Conservation (phyloP, 2,113 vertebrate genomes). For the Aramus guarauna region DNA sequence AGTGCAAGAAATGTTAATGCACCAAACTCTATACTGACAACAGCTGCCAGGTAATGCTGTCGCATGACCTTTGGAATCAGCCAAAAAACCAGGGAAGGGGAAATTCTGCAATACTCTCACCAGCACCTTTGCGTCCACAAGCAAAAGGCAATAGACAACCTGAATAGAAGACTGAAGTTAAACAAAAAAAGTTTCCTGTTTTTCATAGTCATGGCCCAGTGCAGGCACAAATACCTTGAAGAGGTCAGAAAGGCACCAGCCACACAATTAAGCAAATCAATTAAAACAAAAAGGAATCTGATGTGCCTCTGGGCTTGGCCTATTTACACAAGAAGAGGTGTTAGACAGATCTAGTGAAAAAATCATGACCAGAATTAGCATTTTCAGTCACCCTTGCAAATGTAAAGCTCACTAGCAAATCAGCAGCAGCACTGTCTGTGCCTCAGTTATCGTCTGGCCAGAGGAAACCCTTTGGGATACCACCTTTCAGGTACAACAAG, state of each 20-base stretch:
- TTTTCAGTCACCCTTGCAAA: not conserved
- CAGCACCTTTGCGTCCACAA: not conserved
- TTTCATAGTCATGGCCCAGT: not conserved
- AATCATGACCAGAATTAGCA: not conserved
- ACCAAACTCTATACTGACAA: not conserved
- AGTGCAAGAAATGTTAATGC: not conserved
- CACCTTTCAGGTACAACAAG: not conserved
- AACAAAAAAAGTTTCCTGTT: constrained; percentile 31
- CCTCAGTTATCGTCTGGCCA: not conserved
- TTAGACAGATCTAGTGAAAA: not conserved
- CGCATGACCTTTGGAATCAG: not conserved
- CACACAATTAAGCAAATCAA: not conserved
- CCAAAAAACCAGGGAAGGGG: not conserved
- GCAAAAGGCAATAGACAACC: not conserved
- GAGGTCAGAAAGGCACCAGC: constrained; percentile 23
- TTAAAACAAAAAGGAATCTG: not conserved
- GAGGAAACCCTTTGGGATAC: not conserved
- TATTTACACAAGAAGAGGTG: not conserved
- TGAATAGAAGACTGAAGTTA: not conserved
- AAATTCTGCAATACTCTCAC: not conserved
- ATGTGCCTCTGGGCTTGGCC: not conserved
- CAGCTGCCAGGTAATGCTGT: not conserved
- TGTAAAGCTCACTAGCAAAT: not conserved
- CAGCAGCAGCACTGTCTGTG: not conserved
- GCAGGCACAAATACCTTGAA: not conserved